These are phyloP conservation scores for Copidosoma floridanum DNA, from an alignment of 1,140 invertebrate genomes.

Conservation along the genomic window DNA sequence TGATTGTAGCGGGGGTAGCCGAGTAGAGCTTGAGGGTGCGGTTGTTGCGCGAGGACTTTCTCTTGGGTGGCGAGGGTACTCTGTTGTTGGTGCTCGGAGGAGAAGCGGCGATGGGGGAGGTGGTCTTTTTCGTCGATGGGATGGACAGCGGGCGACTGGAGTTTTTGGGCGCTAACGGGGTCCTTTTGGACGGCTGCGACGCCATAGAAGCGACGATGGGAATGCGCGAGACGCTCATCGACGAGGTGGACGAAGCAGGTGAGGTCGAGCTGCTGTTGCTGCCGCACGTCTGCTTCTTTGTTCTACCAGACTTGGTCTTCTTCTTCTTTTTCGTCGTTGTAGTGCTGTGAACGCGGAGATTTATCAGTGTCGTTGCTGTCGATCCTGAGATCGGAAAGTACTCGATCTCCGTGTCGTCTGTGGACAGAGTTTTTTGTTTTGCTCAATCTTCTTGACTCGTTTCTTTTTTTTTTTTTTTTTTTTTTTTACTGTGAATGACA, in stretches of 20 bases:
- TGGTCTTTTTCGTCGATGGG: too few relatives aligned
- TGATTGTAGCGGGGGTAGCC: conserved; percentile 50
- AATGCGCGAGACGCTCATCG: conserved; percentile 34
- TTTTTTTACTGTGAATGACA: background rate
- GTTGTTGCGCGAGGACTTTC: conserved; percentile 73
- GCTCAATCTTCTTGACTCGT: background rate
- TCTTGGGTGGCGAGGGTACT: conserved; percentile 68
- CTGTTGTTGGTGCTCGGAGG: conserved; percentile 19
- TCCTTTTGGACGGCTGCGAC: conserved; percentile 14
- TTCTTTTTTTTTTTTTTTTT: background rate
- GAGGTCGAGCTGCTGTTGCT: conserved; percentile 57
- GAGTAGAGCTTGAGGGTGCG: conserved; percentile 68
- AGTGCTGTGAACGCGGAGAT: conserved; percentile 77
- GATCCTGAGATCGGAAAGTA: conserved; percentile 80
- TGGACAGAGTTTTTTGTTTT: conserved; percentile 56
- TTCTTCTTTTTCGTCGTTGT: too few relatives aligned
- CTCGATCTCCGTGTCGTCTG: conserved; percentile 72
- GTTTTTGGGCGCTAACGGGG: conserved; percentile 6
- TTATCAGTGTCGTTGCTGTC: conserved; percentile 72
- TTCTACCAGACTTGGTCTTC: too few relatives aligned
- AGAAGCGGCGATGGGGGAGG: background rate
- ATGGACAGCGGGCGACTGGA: background rate
- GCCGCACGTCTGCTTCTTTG: too few relatives aligned
- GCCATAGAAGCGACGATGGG: conserved; percentile 26
- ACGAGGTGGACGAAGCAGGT: conserved; percentile 33